These are phyloP conservation scores for Ovis aries DNA, from an alignment of 2,113 vertebrate species.

Conservation along the genomic window DNA sequence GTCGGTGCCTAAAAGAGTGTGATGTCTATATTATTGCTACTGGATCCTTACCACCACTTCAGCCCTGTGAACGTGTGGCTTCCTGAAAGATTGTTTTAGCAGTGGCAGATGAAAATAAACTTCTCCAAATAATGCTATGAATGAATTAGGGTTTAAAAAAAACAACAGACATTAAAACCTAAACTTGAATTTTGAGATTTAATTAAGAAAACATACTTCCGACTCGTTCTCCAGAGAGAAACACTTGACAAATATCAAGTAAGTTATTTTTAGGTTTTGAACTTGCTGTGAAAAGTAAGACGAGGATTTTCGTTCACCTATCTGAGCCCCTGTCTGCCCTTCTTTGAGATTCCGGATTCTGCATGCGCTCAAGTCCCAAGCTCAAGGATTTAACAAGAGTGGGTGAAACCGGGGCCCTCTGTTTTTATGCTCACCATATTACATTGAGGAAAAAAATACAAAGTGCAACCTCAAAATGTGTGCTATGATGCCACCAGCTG, in stretches of 20 bases:
- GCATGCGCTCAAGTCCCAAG: accelerated
- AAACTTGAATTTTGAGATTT: not conserved
- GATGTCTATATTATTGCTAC: accelerated
- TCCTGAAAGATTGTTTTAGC: not conserved
- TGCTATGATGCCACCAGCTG: not conserved
- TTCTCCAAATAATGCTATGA: not conserved
- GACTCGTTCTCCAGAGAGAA: not conserved
- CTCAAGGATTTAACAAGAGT: not conserved
- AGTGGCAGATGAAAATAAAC: not conserved
- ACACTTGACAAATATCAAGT: not conserved
- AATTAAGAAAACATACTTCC: not conserved
- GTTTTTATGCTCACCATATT: accelerated
- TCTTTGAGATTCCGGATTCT: not conserved
- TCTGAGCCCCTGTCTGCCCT: not conserved
- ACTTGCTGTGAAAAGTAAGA: not conserved
- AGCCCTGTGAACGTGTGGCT: accelerated
- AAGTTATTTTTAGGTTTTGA: not conserved
- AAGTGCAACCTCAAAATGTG: not conserved
- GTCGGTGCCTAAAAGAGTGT: accelerated
- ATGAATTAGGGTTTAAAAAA: too few species aligned
- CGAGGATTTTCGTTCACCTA: accelerated
- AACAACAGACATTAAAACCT: not conserved
- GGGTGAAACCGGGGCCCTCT: accelerated
- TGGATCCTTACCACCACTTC: not conserved
- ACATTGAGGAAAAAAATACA: not conserved